phyloP scores from a whole-genome alignment of 2,888 invertebrate species.

The Oscheius sp. region DNA sequence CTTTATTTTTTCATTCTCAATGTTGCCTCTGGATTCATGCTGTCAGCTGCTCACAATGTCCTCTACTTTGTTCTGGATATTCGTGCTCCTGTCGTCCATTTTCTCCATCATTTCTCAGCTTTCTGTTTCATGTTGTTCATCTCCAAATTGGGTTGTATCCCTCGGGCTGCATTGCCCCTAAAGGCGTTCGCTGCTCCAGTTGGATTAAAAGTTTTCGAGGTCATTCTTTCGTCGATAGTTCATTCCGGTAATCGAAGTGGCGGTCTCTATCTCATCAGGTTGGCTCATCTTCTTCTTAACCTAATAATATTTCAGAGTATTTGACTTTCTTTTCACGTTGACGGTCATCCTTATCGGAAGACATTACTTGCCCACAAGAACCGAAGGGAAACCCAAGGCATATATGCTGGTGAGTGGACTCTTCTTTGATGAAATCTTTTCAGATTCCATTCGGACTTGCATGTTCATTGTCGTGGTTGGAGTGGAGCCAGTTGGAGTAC shows the following conservation, averaged over 20 bases:
- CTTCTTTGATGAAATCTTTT: conserved; percentile 19
- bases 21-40: conserved; percentile 63
- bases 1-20: conserved; percentile 55
- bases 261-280: conserved; percentile 67
- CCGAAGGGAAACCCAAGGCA: conserved; percentile 33
- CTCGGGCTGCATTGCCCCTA: conserved; percentile 18
- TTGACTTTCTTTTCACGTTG: conserved; percentile 53
- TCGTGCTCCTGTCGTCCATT: conserved; percentile 63
- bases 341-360: conserved; percentile 37
- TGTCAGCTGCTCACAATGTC: conserved; percentile 71
- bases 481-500: conserved; percentile 70
- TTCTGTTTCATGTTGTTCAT: conserved; percentile 52
- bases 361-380: conserved; percentile 18
- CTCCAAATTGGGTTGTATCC: conserved; percentile 35
- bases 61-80: conserved; percentile 69
- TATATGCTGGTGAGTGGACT: conserved; percentile 14
- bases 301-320: conserved; percentile 34
- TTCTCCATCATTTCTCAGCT: conserved; percentile 63
- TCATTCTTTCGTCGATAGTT: conserved; percentile 55
- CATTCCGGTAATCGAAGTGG: conserved; percentile 69
- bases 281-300: background rate
- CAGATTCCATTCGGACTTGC: conserved; percentile 63
- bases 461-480: conserved; percentile 69
- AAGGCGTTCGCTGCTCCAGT: conserved; percentile 51
- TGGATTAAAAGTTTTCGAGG: conserved; percentile 57